A percentile compares a stretch with the other conserved stretches of the same genome.
phyloP scores from a whole-genome alignment of 2,113 vertebrate species.

The Anhinga rufa region DNA sequence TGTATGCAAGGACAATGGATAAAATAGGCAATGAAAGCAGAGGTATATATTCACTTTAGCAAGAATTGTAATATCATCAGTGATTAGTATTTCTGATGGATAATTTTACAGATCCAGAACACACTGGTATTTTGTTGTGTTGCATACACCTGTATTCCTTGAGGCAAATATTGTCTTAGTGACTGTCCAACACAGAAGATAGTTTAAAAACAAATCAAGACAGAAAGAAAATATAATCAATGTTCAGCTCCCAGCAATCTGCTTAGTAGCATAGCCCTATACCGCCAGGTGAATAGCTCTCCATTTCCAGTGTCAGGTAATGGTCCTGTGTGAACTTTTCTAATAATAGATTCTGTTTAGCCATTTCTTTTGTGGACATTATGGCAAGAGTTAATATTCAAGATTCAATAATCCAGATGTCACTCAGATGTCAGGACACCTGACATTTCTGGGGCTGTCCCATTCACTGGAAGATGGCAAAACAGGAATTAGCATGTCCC shows the following conservation, averaged over 20 bases:
- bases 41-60: not conserved
- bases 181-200: not conserved
- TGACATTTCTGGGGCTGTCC: not conserved
- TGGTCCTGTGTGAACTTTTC: not conserved
- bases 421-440: not conserved
- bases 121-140: not conserved
- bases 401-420: not conserved
- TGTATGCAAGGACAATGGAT: not conserved
- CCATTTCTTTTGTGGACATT: not conserved
- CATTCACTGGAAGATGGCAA: not conserved
- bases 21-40: not conserved
- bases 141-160: not conserved
- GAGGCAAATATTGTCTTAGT: not conserved
- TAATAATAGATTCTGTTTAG: not conserved
- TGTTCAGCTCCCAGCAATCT: not conserved
- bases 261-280: not conserved
- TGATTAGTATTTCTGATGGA: not conserved
- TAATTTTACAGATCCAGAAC: not conserved
- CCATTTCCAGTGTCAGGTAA: not conserved
- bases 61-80: not conserved
- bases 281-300: not conserved
- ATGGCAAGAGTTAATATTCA: not conserved
- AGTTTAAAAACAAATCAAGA: not conserved
- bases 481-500: not conserved
- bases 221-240: not conserved